Evolutionary conservation across 2,888 invertebrate species (phyloP).

Genomic region (Hedya salicella): DNA sequence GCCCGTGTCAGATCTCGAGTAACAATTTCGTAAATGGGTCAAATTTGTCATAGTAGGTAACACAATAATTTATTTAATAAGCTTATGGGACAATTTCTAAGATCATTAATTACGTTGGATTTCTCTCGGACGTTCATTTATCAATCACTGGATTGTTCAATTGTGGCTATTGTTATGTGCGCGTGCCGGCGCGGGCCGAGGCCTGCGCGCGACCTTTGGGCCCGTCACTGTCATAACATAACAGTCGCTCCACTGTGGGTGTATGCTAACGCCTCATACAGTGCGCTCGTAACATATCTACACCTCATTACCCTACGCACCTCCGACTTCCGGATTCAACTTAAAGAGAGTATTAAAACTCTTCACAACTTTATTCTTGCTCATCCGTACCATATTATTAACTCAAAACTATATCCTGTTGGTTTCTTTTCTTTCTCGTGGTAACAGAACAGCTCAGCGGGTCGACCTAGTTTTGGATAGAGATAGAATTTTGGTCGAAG

Average conservation of each 20-base stretch:
- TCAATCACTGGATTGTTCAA: constrained; percentile 37
- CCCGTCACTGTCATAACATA: constrained; percentile 33
- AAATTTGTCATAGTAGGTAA: constrained; percentile 48
- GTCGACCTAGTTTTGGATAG: no score
- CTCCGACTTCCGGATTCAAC: constrained; percentile 22
- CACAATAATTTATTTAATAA: constrained; percentile 18
- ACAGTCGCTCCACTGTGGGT: constrained; percentile 26
- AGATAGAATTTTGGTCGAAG: no score
- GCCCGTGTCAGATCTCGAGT: constrained; percentile 49
- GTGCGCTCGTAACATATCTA: constrained; percentile 19
- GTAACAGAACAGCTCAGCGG: no score
- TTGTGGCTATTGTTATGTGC: constrained; percentile 34
- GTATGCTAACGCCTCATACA: constrained; percentile 18
- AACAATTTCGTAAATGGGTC: constrained; percentile 48
- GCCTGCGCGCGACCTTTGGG: constrained; percentile 23
- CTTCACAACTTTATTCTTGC: background rate
- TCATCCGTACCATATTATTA: no score
- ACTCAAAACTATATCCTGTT: no score
- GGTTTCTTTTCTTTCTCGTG: no score
- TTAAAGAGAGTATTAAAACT: background rate
- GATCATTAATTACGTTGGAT: constrained; percentile 37
- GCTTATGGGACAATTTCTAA: constrained; percentile 25
- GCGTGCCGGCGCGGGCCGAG: constrained; percentile 10
- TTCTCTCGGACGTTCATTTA: constrained; percentile 38
- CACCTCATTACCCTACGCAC: constrained; percentile 42